Evolutionary conservation across 2,888 invertebrate species (phyloP), one percentile per base, ranked within the genome.

Genomic region (Cantharis rustica): DNA sequence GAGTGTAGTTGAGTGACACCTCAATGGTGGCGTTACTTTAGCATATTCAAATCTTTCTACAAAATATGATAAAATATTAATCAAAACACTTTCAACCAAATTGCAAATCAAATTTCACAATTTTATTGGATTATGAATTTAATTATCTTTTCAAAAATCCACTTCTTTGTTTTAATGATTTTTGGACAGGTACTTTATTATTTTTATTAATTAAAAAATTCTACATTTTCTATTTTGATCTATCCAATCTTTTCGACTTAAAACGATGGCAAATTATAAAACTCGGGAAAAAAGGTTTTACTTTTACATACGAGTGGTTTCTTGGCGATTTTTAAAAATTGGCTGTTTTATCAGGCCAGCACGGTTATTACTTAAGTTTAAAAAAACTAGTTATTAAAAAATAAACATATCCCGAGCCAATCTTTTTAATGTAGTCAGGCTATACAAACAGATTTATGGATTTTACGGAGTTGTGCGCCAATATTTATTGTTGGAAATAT

Each of bases 1-100:
- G 47, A 80, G 79, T 80, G 80, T 80, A 78, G 76, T 66, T 82
- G 81, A 82, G 76, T 82, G 82, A 82, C 82, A 80, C 80, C 75
- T 82, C 80, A 82, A 82, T 82, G 75, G 81, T 72, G 16, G 64
- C 69, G 47, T 61, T 75, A 69, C 75, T 75, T 27, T 10, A 26
- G 68, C 31, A 68, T 63, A 61, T 71, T 71, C 71, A 26, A 17
- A 27, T 64, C 9, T 63, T 64, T 20, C 20, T 11, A 1, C 68
- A 23, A 27, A 68, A 68, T 26, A n/a, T 63, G 16, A 63, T 63
- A 13, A 63, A 63, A 63, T 16, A 64, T 10, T 16, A 17, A 64
- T 64, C 11, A 64, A 20, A 64, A 10, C 20, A 16, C n/a, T 47
- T 47, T n/a, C 47, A 47, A 7, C 47, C n/a, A 47, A 47, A 47